phyloP scores from a whole-genome alignment of 2,113 vertebrate species.

The Lepus americanus region DNA sequence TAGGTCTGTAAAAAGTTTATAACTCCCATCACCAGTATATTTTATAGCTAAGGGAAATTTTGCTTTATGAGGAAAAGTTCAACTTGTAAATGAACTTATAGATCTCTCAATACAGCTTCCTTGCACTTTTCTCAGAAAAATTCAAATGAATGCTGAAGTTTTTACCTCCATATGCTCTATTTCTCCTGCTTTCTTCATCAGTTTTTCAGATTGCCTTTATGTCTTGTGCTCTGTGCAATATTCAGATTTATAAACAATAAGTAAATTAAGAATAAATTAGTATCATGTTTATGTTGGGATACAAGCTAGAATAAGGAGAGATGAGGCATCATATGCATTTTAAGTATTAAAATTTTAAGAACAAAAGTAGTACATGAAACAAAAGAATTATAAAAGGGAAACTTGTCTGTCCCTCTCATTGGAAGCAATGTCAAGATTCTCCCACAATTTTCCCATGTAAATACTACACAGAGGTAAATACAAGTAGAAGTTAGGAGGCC shows the following conservation, averaged over 20 bases:
- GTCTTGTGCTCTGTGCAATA: not conserved
- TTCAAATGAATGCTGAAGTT: not conserved
- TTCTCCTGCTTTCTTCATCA: not conserved
- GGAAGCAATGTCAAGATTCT: not conserved
- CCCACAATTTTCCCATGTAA: not conserved
- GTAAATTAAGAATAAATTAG: not conserved
- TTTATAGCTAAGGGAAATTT: conserved; percentile 21
- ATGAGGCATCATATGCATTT: not conserved
- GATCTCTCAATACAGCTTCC: not conserved
- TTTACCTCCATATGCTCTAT: not conserved
- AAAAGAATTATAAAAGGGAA: not conserved
- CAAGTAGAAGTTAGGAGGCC: not conserved
- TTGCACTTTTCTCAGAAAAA: not conserved
- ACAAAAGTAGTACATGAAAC: not conserved
- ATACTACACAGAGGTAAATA: not conserved
- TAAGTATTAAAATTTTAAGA: not conserved
- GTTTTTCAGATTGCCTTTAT: not conserved
- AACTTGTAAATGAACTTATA: not conserved
- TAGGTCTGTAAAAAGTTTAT: not conserved
- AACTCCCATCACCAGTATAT: not conserved
- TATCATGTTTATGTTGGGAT: not conserved
- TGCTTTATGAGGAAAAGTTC: not conserved
- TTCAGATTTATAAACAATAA: conserved; percentile 5
- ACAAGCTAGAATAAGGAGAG: not conserved
- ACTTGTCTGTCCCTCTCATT: not conserved